phyloP scores from a whole-genome alignment of 2,888 invertebrate species.

The Drosophila crucigera region DNA sequence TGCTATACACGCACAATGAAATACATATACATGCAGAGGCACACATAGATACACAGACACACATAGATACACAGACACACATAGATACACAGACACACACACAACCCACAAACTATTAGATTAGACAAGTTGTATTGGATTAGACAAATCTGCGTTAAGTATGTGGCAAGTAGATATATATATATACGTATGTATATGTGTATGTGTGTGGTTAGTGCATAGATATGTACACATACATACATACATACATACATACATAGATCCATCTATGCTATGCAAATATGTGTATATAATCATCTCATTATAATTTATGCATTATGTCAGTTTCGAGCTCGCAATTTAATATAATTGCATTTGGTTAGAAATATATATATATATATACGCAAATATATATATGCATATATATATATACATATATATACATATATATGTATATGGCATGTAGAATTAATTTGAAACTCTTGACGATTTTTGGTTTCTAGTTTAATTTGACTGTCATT shows the following conservation, averaged over 20 bases:
- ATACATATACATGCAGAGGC: background rate
- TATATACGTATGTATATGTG: background rate
- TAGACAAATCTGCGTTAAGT: background rate
- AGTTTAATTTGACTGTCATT: slow-evolving; percentile 6
- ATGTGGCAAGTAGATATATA: background rate
- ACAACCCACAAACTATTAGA: background rate
- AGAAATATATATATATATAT: background rate
- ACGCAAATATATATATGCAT: background rate
- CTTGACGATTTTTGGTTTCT: background rate
- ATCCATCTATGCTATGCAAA: background rate
- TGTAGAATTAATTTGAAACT: background rate
- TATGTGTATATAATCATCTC: slow-evolving; percentile 1
- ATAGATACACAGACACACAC: background rate
- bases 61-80: background rate
- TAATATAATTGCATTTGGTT: slow-evolving; percentile 45
- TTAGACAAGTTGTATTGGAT: background rate
- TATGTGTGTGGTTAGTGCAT: background rate
- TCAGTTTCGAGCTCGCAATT: slow-evolving; percentile 8
- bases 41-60: background rate
- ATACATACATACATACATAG: background rate
- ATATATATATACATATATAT: too few relatives aligned
- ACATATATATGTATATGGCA: background rate
- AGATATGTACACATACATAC: background rate
- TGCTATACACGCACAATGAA: background rate
- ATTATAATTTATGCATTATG: slow-evolving; percentile 38